Evolutionary conservation across 2,113 vertebrate genomes (phyloP), one percentile per base, ranked within the genome.

Genomic region (Amphiprion percula): DNA sequence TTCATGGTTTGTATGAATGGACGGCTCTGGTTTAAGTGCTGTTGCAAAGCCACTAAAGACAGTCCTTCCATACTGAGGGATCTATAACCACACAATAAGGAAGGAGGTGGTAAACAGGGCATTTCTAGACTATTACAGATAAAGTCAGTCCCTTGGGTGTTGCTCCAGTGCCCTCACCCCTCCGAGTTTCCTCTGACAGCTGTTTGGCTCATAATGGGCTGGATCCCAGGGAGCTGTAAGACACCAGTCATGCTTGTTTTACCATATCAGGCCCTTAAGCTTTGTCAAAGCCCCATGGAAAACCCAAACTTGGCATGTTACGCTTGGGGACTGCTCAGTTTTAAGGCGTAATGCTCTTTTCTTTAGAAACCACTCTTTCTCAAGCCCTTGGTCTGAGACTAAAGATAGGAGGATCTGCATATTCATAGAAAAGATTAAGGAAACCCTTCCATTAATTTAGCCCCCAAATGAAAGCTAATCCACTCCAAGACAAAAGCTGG

Each of bases 401-500:
- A 71, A 80, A 91, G 86, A 88, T 85, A 84, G 67, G 49, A 68
- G 83, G 81, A 91, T 91, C 90, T 93, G 77, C 85, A 93, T 93
- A 93, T 93, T 91, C 85, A 91, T 88, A 75, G 67, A 66, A 60
- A 77, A 87, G 88, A 90, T 91, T 88, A 91, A 89, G 85, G 74
- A 90, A 87, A 72, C 75, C 77, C 77, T 67, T 78, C 87, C 70
- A 86, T 90, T 90, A 84, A 93, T 91, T 89, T 91, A 87, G 74
- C 65, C 67, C 69, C 77, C 85, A 91, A 91, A 87, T 90, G 70
- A 90, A 86, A 89, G 65, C 79, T 91, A 91, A 92, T 94, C 91
- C 93, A 83, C 83, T 90, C 74, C 19, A 69, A 94, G 89, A 91
- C 91, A 91, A 89, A 91, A 87, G 91, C 84, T 68, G 71, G 82